These are phyloP conservation scores for Novumbra hubbsi DNA, from an alignment of 2,797 vertebrate species.

Conservation along the genomic window DNA sequence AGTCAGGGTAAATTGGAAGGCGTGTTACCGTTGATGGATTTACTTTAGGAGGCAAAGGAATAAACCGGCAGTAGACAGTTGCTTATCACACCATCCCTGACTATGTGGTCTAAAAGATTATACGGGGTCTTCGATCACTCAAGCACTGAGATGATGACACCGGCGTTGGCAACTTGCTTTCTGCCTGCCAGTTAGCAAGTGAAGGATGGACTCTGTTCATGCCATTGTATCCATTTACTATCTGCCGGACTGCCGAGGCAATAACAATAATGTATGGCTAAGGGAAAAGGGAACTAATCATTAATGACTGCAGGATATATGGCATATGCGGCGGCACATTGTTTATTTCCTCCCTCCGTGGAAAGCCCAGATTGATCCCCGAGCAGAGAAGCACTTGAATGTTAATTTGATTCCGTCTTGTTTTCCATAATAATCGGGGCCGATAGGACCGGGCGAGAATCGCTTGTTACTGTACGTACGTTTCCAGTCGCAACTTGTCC, in stretches of 20 bases:
- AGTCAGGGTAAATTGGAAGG: not conserved
- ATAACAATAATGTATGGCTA: conserved; percentile 82
- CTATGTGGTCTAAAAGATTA: conserved; percentile 62
- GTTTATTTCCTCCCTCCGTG: conserved; percentile 71
- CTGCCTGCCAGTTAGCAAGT: conserved; percentile 71
- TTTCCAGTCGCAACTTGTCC: conserved; percentile 28
- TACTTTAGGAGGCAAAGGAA: conserved; percentile 13
- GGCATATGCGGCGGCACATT: conserved; percentile 71
- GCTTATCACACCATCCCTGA: conserved; percentile 22
- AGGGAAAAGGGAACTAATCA: conserved; percentile 80
- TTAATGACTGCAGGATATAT: conserved; percentile 82
- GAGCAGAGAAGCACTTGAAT: conserved; percentile 66
- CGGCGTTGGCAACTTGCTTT: conserved; percentile 67
- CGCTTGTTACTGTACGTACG: conserved; percentile 66
- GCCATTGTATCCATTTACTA: conserved; percentile 75
- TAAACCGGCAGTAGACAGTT: conserved; percentile 28
- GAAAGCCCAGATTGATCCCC: conserved; percentile 48
- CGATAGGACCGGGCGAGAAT: conserved; percentile 67
- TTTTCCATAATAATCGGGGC: conserved; percentile 78
- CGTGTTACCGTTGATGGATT: not conserved
- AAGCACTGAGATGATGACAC: conserved; percentile 62
- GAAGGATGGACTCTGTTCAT: conserved; percentile 74
- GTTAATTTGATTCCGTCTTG: conserved; percentile 74
- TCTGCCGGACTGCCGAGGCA: conserved; percentile 71
- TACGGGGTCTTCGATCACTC: conserved; percentile 66